Evolutionary conservation across 2,113 vertebrate species (phyloP).

Genomic region (Oryzias javanicus): DNA sequence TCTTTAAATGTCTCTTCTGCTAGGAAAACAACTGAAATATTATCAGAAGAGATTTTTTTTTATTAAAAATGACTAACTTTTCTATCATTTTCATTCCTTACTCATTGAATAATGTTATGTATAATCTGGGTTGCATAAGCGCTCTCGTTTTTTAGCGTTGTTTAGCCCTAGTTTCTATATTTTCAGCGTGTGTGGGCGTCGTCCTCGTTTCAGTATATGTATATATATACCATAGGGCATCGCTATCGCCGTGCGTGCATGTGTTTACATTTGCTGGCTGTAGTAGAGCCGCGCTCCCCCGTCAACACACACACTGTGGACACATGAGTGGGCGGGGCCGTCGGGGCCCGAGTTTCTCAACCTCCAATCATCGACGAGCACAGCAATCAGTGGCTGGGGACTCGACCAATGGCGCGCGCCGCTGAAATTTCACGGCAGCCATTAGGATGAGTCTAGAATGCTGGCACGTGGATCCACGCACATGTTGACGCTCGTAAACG

Average conservation of each 20-base stretch:
- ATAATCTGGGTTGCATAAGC: constrained; percentile 21
- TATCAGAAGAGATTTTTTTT: no score
- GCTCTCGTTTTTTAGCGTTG: neutral
- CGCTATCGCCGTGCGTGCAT: neutral
- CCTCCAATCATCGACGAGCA: constrained; percentile 56
- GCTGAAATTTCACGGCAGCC: constrained; percentile 31
- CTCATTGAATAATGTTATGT: neutral
- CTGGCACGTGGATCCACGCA: constrained; percentile 79
- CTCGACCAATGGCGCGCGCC: constrained; percentile 52
- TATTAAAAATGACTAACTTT: no score
- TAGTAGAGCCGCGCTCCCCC: constrained; percentile 53
- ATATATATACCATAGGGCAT: constrained; percentile 13
- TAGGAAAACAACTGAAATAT: no score
- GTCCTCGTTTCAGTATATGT: neutral
- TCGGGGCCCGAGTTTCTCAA: constrained; percentile 13
- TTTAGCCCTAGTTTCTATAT: neutral
- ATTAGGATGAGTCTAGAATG: constrained; percentile 55
- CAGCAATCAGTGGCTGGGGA: constrained; percentile 59
- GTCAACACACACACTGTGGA: constrained; percentile 59
- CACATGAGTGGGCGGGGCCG: constrained; percentile 70
- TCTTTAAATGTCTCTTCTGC: no score
- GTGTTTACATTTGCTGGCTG: constrained; percentile 54
- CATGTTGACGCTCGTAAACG: constrained; percentile 78
- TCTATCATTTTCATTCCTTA: neutral
- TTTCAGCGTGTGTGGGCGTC: constrained; percentile 10